These are phyloP conservation scores for Sarcophaga variegata DNA, from an alignment of 2,888 invertebrate genomes.

Conservation along the genomic window DNA sequence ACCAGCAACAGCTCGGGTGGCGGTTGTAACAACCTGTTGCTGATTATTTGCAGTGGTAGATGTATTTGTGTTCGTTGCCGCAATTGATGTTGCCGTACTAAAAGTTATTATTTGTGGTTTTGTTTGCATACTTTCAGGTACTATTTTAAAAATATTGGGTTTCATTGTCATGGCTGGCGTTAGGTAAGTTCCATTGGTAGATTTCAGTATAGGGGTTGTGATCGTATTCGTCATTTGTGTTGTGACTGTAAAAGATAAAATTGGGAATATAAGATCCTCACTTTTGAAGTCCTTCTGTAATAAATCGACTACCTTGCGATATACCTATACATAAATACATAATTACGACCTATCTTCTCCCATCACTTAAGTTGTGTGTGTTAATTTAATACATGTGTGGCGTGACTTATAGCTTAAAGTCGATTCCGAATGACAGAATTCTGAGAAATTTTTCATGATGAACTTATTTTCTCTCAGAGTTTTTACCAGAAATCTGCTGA, in stretches of 20 bases:
- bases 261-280: no score
- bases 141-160: slow-evolving; percentile 67
- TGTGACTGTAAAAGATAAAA: slow-evolving; percentile 42
- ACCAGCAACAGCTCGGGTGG: not conserved
- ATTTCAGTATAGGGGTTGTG: slow-evolving; percentile 37
- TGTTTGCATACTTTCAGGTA: slow-evolving; percentile 65
- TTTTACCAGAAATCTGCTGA: no score
- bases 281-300: no score
- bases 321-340: no score
- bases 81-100: slow-evolving; percentile 30
- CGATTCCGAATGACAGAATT: no score
- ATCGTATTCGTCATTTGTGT: slow-evolving; percentile 55
- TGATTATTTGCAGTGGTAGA: slow-evolving; percentile 13
- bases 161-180: slow-evolving; percentile 58
- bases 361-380: no score
- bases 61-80: slow-evolving; percentile 11
- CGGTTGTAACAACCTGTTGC: slow-evolving; percentile 12
- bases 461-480: no score
- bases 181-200: slow-evolving; percentile 41
- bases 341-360: no score
- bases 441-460: no score
- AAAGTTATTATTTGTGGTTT: slow-evolving; percentile 62
- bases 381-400: no score
- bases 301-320: no score
- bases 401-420: no score